Percentiles rank a stretch among this genome's conserved stretches.
Evolutionary conservation across 2,797 vertebrate genomes (phyloP).

Genomic region (Harpagifer antarcticus): DNA sequence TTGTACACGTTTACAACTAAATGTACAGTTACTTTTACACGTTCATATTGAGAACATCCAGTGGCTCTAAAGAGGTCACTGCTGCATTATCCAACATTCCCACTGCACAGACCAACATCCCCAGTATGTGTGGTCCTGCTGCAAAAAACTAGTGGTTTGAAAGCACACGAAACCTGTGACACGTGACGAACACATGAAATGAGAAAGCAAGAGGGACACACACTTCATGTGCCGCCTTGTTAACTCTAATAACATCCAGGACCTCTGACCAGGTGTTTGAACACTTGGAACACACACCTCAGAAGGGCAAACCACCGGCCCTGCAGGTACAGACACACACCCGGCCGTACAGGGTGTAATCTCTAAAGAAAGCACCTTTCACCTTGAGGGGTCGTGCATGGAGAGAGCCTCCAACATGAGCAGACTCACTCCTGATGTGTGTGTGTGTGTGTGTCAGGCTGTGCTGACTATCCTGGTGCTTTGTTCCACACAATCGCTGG

Average conservation of each 20-base stretch:
- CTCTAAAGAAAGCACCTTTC: conserved; percentile 49
- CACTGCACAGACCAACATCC: too few relatives aligned
- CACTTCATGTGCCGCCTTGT: conserved; percentile 37
- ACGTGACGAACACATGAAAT: neutral
- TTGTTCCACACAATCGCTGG: conserved; percentile 26
- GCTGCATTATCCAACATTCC: too few relatives aligned
- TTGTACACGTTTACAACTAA: too few relatives aligned
- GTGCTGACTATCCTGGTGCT: neutral
- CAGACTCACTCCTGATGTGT: conserved; percentile 31
- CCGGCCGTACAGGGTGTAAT: conserved; percentile 28
- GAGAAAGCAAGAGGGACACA: neutral
- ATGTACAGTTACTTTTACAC: too few relatives aligned
- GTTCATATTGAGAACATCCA: too few relatives aligned
- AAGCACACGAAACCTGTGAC: neutral
- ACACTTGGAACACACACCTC: conserved; percentile 25
- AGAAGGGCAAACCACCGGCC: conserved; percentile 13
- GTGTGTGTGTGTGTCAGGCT: neutral
- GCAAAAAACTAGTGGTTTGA: neutral
- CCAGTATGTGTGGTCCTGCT: too few relatives aligned
- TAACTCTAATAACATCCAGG: conserved; percentile 36
- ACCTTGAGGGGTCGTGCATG: conserved; percentile 55
- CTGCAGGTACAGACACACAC: conserved; percentile 15
- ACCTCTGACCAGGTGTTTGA: conserved; percentile 41
- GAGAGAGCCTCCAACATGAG: conserved; percentile 37
- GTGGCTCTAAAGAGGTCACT: too few relatives aligned